phyloP scores from a whole-genome alignment of 2,888 invertebrate species.

The Dioctria rufipes region DNA sequence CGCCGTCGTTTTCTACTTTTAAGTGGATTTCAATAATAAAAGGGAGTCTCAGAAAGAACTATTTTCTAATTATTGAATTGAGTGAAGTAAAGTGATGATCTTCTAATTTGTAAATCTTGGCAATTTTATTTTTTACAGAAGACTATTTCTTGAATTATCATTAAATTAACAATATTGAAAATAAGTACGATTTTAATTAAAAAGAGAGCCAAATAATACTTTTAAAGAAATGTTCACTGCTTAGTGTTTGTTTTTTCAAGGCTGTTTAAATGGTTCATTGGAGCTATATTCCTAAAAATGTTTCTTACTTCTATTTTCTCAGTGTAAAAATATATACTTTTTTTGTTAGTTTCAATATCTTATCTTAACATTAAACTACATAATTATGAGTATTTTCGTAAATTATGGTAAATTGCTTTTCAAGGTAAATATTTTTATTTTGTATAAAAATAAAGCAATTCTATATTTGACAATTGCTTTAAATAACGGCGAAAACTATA shows the following conservation, averaged over 20 bases:
- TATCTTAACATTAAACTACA: slow-evolving; percentile 36
- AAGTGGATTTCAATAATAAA: no score
- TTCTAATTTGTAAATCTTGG: not conserved
- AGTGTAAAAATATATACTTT: slow-evolving; percentile 53
- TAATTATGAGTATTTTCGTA: slow-evolving; percentile 49
- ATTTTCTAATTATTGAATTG: no score
- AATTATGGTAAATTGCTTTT: slow-evolving; percentile 50
- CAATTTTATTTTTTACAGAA: not conserved
- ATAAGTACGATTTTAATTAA: slow-evolving; percentile 37
- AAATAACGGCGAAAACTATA: slow-evolving; percentile 24
- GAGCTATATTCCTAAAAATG: slow-evolving; percentile 31
- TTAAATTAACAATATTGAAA: slow-evolving; percentile 15
- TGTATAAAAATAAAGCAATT: slow-evolving; percentile 53
- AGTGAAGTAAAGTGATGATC: no score
- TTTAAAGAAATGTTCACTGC: slow-evolving; percentile 9
- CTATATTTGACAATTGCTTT: slow-evolving; percentile 33
- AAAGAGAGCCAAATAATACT: slow-evolving; percentile 42
- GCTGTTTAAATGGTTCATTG: slow-evolving; percentile 28
- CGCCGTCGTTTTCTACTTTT: no score
- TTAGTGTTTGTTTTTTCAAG: slow-evolving; percentile 6
- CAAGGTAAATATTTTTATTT: slow-evolving; percentile 40
- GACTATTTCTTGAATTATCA: not conserved
- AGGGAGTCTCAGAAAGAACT: no score
- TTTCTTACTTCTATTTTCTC: slow-evolving; percentile 38
- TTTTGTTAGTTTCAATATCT: slow-evolving; percentile 43